A percentile compares a stretch with the other conserved stretches of the same genome.
Evolutionary conservation across 2,888 invertebrate genomes (phyloP).

Genomic region (Gortyna flavago): DNA sequence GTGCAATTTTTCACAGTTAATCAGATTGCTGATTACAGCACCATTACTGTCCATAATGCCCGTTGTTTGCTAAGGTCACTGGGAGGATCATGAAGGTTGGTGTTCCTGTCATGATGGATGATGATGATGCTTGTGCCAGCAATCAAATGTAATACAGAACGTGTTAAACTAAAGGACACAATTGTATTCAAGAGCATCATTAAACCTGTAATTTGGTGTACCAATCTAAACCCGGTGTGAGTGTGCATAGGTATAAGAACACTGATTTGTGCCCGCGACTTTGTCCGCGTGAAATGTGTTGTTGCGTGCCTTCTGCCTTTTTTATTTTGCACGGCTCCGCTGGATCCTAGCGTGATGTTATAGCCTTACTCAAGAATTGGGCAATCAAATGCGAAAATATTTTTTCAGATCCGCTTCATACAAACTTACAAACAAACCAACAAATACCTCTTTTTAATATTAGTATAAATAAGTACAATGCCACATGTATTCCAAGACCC

Average conservation of each 20-base stretch:
- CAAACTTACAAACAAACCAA: too few relatives aligned
- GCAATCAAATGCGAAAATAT: too few relatives aligned
- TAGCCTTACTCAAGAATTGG: too few relatives aligned
- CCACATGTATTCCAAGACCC: not conserved
- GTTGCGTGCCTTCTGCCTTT: too few relatives aligned
- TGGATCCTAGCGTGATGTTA: too few relatives aligned
- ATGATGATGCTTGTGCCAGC: conserved; percentile 1
- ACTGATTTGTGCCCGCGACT: too few relatives aligned
- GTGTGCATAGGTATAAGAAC: not conserved
- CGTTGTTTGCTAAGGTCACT: not conserved
- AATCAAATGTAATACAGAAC: not conserved
- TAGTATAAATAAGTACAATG: not conserved
- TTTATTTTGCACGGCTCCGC: too few relatives aligned
- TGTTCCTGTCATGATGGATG: not conserved
- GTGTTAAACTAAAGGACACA: not conserved
- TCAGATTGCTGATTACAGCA: not conserved
- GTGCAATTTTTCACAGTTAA: not conserved
- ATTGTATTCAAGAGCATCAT: not conserved
- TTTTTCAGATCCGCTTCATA: too few relatives aligned
- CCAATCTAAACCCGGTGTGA: too few relatives aligned
- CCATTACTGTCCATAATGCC: not conserved
- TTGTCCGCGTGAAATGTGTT: too few relatives aligned
- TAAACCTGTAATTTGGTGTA: not conserved
- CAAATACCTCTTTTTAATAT: too few relatives aligned
- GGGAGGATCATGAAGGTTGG: not conserved